phyloP scores from a whole-genome alignment of 2,888 invertebrate genomes.

The Pegoplata infirma region DNA sequence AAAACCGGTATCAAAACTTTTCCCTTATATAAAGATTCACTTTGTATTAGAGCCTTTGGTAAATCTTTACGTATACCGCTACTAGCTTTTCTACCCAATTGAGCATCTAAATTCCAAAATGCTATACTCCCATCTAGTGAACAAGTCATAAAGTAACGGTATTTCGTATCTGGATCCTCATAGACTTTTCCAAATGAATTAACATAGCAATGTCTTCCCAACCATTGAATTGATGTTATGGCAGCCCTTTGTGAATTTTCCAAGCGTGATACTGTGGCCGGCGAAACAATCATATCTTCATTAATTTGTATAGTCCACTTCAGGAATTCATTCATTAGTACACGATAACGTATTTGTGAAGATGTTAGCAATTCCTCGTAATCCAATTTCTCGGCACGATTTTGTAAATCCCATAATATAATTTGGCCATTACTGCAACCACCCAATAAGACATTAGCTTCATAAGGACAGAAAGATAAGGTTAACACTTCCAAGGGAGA shows the following conservation, averaged over 20 bases:
- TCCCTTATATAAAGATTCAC: conserved; percentile 82
- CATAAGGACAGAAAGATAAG: conserved; percentile 84
- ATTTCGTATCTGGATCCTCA: conserved; percentile 75
- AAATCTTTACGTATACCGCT: conserved; percentile 68
- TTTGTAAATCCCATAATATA: conserved; percentile 84
- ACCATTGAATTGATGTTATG: conserved; percentile 84
- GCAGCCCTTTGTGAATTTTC: conserved; percentile 82
- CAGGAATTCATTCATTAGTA: conserved; percentile 82
- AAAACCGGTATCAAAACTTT: conserved; percentile 83
- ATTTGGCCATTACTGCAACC: conserved; percentile 87
- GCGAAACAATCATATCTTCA: conserved; percentile 80
- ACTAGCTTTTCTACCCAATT: conserved; percentile 59
- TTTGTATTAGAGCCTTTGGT: conserved; percentile 81
- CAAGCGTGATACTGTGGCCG: conserved; percentile 82
- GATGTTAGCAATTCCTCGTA: conserved; percentile 81
- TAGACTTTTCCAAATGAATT: conserved; percentile 81
- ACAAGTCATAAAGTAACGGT: conserved; percentile 83
- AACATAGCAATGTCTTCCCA: conserved; percentile 82
- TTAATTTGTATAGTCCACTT: conserved; percentile 84
- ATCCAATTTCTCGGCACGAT: conserved; percentile 82
- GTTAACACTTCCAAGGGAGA: conserved; percentile 83
- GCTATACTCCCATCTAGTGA: conserved; percentile 84
- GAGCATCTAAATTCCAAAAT: conserved; percentile 84
- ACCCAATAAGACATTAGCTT: conserved; percentile 84
- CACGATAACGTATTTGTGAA: conserved; percentile 82